phyloP scores from a whole-genome alignment of 2,113 vertebrate genomes.

The Neolamprologus fasciatus region DNA sequence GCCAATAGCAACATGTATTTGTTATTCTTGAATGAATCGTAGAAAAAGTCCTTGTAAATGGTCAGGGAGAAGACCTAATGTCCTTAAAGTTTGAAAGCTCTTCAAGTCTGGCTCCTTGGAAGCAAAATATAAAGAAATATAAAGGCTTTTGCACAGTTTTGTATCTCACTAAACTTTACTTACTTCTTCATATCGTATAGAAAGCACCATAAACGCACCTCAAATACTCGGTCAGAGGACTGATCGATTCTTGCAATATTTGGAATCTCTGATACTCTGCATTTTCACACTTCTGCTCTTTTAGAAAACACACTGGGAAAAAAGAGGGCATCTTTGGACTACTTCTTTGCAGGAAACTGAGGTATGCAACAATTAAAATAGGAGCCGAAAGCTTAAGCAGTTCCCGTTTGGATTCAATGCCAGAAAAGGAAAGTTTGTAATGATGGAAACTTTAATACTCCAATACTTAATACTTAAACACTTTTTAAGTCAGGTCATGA shows the following conservation, averaged over 20 bases:
- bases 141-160: background rate
- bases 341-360: background rate
- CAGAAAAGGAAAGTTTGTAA: background rate
- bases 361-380: background rate
- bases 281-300: background rate
- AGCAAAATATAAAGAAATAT: background rate
- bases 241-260: background rate
- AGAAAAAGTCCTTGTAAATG: background rate
- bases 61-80: background rate
- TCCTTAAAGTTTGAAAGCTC: background rate
- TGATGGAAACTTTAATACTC: background rate
- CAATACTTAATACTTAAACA: background rate
- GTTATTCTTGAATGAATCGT: background rate
- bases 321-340: background rate
- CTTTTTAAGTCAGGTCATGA: background rate
- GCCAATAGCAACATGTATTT: background rate
- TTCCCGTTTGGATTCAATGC: background rate
- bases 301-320: background rate
- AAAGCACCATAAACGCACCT: background rate
- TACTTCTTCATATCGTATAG: background rate
- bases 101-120: background rate
- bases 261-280: background rate
- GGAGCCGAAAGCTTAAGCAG: background rate
- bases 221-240: no score
- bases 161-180: background rate